Evolutionary conservation across 2,888 invertebrate species (phyloP).

Genomic region (Latrodectus hesperus): DNA sequence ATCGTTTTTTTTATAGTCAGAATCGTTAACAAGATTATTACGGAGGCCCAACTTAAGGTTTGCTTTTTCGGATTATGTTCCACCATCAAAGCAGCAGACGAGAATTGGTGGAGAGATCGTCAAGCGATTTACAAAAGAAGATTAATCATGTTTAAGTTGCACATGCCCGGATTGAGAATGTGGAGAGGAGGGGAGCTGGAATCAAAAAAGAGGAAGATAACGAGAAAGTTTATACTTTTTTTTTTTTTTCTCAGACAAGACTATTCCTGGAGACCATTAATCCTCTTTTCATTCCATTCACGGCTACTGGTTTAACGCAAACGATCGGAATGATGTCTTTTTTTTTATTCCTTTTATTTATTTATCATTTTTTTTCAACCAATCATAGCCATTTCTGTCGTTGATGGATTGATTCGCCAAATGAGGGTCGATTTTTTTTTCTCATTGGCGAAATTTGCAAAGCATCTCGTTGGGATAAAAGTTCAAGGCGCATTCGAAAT

Average conservation of each 20-base stretch:
- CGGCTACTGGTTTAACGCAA: conserved; percentile 1
- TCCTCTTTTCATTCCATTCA: neutral
- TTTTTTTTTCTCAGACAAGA: too few relatives aligned
- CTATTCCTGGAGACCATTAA: too few relatives aligned
- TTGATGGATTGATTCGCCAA: too few relatives aligned
- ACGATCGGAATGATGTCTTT: neutral
- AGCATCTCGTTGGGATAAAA: too few relatives aligned
- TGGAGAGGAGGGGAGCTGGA: neutral
- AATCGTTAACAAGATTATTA: neutral
- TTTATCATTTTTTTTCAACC: too few relatives aligned
- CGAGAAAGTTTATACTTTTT: too few relatives aligned
- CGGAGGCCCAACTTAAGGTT: neutral
- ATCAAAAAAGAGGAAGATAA: neutral
- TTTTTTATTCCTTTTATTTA: too few relatives aligned
- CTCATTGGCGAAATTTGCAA: too few relatives aligned
- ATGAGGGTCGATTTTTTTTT: too few relatives aligned
- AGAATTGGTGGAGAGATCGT: neutral
- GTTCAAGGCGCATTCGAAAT: too few relatives aligned
- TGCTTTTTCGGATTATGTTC: neutral
- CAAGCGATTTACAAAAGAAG: neutral
- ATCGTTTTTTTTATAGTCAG: too few relatives aligned
- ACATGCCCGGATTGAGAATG: neutral
- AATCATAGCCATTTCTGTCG: too few relatives aligned
- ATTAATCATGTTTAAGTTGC: conserved; percentile 5
- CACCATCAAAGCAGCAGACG: neutral